phyloP scores from a whole-genome alignment of 2,797 vertebrate genomes.

The Enteromius paludinosus region DNA sequence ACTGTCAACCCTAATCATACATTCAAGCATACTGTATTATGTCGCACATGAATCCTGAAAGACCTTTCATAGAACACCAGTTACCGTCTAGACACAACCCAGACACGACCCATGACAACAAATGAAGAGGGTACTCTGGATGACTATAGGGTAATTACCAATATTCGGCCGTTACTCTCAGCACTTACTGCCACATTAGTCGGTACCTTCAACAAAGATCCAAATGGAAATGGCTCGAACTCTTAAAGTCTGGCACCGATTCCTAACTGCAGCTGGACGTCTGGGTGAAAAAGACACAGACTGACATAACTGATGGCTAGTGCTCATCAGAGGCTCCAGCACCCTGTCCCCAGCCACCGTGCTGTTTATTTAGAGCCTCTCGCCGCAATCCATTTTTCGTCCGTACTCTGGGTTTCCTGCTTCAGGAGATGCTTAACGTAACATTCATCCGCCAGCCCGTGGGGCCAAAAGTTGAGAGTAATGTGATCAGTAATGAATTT shows the following conservation, averaged over 20 bases:
- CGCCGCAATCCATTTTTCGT: conserved; percentile 42
- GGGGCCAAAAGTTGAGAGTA: conserved; percentile 88
- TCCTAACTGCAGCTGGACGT: conserved; percentile 66
- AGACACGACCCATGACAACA: conserved; percentile 5
- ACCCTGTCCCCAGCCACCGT: conserved; percentile 48
- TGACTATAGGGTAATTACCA: conserved; percentile 30
- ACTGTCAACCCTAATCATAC: background rate
- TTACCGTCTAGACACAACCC: conserved; percentile 1
- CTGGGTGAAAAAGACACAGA: conserved; percentile 62
- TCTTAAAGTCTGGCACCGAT: conserved; percentile 62
- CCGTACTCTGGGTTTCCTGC: conserved; percentile 62
- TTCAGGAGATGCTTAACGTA: conserved; percentile 84
- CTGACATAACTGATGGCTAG: conserved; percentile 60
- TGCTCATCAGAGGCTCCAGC: conserved; percentile 57
- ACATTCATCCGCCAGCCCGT: conserved; percentile 86
- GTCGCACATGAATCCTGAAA: background rate
- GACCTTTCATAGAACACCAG: conserved; percentile 6
- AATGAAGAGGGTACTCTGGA: conserved; percentile 27
- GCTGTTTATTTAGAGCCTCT: conserved; percentile 50
- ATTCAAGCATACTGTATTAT: background rate
- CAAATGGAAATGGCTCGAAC: conserved; percentile 62
- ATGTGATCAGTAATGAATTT: conserved; percentile 99
- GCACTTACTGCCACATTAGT: conserved; percentile 32
- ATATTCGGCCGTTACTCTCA: conserved; percentile 34
- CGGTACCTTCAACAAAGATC: conserved; percentile 32